Base-by-base conservation (phyloP, 2,797 vertebrate genomes). In the Arctocebus calabarensis region DNA sequence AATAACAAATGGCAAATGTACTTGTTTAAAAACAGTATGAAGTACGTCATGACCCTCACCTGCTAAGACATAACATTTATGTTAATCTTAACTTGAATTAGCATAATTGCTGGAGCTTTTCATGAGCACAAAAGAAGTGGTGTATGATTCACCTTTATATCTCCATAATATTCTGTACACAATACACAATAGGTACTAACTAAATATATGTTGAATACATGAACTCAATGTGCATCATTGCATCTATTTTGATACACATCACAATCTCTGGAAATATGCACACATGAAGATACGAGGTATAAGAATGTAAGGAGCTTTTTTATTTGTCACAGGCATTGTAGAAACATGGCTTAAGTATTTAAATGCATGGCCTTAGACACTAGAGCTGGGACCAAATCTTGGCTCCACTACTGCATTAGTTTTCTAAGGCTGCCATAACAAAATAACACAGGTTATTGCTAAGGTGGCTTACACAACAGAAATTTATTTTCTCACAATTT, bases 11-110 rank as follows among this genome's bases (percentile, higher is more conserved):
- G 71, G 73, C 83, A 96, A 93, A 82, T 25, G 83, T 78, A 55
- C 45, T 94, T 73, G 55, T 86, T 93, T 84, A 85, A 89, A 81
- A 91, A 84, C 29, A 74, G 66, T 34, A 70, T 25, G n/a, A 22
- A 48, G 55, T 34, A 70, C 7, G n/a, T 73, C 52, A 82, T 2
- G 17, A 90, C 84, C 71, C 59, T 1, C 93, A 85, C 55, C 62
- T 95, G 84, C 45, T 77, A 55, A 10, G 82, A 32, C 48, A 27
- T 5, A 64, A 94, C 73, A 88, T 75, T 87, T 59, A 86, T 14
- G 34, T 91, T 89, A 96, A 87, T 84, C 77, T 70, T 45, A 81
- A 85, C 48, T 74, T 91, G 81, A 45, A 95, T 91, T 93, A 84
- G 81, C 84, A 96, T 90, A 85, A 93, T 87, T 20, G 48, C 62